A percentile compares a stretch with the other conserved stretches of the same genome.
phyloP scores from a whole-genome alignment of 2,113 vertebrate species.

The Platysteira castanea region DNA sequence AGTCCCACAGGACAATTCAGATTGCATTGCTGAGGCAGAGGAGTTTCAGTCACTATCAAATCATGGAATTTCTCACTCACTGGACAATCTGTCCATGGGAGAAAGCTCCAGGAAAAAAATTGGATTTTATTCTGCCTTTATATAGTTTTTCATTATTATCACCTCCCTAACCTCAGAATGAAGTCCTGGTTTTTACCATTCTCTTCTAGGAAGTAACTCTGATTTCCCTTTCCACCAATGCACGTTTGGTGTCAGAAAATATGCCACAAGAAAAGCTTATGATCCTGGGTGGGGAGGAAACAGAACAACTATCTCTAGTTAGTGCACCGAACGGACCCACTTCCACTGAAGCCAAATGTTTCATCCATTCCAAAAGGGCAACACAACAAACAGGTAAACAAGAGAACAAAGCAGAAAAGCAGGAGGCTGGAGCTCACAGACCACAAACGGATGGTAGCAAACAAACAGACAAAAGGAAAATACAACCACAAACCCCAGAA shows the following conservation, averaged over 20 bases:
- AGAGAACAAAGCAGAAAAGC: background rate
- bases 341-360: background rate
- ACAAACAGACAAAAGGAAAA: background rate
- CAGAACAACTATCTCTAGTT: background rate
- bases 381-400: background rate
- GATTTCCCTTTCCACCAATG: background rate
- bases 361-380: background rate
- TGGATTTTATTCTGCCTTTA: background rate
- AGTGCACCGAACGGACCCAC: background rate
- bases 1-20: background rate
- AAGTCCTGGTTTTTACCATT: background rate
- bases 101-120: background rate
- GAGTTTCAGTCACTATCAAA: background rate
- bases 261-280: background rate
- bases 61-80: background rate
- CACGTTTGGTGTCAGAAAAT: background rate
- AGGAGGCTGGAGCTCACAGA: background rate
- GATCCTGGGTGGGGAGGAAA: background rate
- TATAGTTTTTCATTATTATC: background rate
- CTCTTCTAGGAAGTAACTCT: background rate
- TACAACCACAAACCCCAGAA: background rate
- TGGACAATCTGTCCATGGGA: background rate
- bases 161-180: accelerated
- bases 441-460: background rate
- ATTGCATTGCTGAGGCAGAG: background rate